phyloP scores from a whole-genome alignment of 1,140 invertebrate species.

The Callitettix versicolor region DNA sequence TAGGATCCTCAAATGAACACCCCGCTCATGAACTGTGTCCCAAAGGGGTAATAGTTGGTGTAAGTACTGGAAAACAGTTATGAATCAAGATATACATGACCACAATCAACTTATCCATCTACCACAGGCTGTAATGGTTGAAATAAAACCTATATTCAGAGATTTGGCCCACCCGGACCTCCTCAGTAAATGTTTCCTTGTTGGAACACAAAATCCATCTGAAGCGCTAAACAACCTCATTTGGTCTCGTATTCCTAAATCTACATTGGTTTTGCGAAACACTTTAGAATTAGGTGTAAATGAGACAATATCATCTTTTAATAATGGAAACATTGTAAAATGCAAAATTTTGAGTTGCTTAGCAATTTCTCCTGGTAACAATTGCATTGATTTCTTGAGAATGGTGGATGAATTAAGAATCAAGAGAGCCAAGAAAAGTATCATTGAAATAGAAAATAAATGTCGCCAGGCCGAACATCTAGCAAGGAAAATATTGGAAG shows the following conservation, averaged over 20 bases:
- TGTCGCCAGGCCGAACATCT: neutral
- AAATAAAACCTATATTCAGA: conserved; percentile 19
- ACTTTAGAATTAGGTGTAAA: conserved; percentile 10
- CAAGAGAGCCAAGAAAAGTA: neutral
- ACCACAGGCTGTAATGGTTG: conserved; percentile 9
- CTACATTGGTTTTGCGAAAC: neutral
- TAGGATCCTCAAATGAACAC: conserved; percentile 27
- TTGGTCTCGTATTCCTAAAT: conserved; percentile 15
- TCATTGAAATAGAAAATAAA: neutral
- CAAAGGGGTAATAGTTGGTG: conserved; percentile 25
- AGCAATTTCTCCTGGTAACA: neutral
- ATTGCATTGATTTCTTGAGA: conserved; percentile 5
- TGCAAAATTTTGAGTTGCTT: conserved; percentile 2
- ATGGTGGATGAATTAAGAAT: neutral
- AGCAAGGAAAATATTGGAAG: neutral
- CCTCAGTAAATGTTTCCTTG: conserved; percentile 11
- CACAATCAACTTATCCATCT: conserved; percentile 8
- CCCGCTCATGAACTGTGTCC: conserved; percentile 26
- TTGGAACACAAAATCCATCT: conserved; percentile 10
- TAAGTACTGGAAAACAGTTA: conserved; percentile 13
- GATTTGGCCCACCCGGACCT: conserved; percentile 10
- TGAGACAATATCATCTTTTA: conserved; percentile 14
- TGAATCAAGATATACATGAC: neutral
- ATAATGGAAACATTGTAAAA: conserved; percentile 6
- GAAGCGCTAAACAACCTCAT: conserved; percentile 13